Conservation (phyloP, 2,888 invertebrate species). For the Gymnocheta viridis region DNA sequence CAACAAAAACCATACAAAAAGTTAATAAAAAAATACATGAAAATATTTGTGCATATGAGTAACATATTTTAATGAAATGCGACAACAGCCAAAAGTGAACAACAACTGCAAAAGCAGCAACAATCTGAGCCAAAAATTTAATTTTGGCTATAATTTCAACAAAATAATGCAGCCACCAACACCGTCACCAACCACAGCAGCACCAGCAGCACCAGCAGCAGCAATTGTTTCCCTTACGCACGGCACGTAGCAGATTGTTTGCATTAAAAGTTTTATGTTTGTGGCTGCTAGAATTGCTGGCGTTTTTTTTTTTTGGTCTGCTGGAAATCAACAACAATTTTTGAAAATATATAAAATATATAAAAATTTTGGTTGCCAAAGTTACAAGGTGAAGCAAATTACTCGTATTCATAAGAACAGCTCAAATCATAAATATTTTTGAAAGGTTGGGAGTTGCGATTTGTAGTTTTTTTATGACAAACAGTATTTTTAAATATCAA, state of each 20-base stretch:
- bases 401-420: conserved; percentile 12
- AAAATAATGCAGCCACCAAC: neutral
- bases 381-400: conserved; percentile 61
- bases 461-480: neutral
- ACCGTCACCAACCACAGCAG: neutral
- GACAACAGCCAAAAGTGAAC: conserved; percentile 41
- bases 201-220: neutral
- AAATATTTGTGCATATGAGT: conserved; percentile 66
- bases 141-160: conserved; percentile 49
- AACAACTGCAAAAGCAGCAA: neutral
- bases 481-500: neutral
- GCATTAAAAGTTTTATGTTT: conserved; percentile 12
- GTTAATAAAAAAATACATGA: neutral
- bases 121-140: neutral
- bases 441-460: conserved; percentile 20
- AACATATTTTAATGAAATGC: conserved; percentile 55
- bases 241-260: conserved; percentile 11
- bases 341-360: conserved; percentile 8
- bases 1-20: neutral
- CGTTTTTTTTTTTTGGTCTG: conserved; percentile 20
- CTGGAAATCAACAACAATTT: neutral
- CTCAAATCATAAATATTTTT: conserved; percentile 51
- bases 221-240: neutral
- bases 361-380: conserved; percentile 38
- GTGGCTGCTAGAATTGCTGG: conserved; percentile 3